Evolutionary conservation across 2,888 invertebrate genomes (phyloP).

Genomic region (Rhopalosiphum nymphaeae): DNA sequence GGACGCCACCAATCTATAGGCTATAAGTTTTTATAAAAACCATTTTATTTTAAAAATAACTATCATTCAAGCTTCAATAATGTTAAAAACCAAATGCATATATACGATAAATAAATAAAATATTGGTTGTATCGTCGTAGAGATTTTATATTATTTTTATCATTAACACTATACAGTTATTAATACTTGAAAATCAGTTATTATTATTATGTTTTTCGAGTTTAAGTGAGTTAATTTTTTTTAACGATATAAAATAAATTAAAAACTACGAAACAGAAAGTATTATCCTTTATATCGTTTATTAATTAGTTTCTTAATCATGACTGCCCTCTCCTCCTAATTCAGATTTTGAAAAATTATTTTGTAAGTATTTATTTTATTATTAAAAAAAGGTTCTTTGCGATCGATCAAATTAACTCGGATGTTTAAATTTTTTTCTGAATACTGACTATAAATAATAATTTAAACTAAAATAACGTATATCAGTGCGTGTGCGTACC

Average conservation of each 20-base stretch:
- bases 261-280: not conserved
- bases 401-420: not conserved
- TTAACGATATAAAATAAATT: not conserved
- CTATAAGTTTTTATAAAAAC: not conserved
- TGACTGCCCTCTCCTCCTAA: not conserved
- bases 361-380: not conserved
- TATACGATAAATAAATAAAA: not conserved
- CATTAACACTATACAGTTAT: not conserved
- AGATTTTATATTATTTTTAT: not conserved
- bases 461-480: not conserved
- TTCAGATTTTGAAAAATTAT: not conserved
- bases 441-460: not conserved
- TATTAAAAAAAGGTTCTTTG: not conserved
- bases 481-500: not conserved
- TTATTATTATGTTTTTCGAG: not conserved
- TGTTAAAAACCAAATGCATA: not conserved
- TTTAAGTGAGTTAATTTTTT: not conserved
- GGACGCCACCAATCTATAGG: not conserved
- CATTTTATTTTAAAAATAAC: not conserved
- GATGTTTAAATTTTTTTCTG: not conserved
- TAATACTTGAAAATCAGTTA: not conserved
- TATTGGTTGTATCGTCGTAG: not conserved
- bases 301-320: not conserved
- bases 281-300: not conserved
- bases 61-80: not conserved